phyloP scores from a whole-genome alignment of 2,888 invertebrate genomes.

The Netelia melanura region DNA sequence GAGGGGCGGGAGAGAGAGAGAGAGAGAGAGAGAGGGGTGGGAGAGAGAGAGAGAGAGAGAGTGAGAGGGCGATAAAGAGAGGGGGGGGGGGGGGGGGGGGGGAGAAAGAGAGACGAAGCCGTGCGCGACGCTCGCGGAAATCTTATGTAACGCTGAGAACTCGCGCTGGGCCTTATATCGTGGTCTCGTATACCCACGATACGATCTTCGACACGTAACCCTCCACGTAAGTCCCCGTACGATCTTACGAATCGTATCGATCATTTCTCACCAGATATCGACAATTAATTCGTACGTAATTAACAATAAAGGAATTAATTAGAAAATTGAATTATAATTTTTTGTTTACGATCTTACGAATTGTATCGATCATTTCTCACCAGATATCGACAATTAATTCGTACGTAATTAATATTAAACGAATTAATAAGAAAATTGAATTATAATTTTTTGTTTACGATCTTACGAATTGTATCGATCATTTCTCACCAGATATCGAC shows the following conservation, averaged over 20 bases:
- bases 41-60: too few species aligned
- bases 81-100: neutral
- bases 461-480: slow-evolving; percentile 32
- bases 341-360: slow-evolving; percentile 12
- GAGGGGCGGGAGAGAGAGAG: too few species aligned
- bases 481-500: slow-evolving; percentile 18
- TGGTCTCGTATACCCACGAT: slow-evolving; percentile 54
- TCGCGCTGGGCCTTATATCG: neutral
- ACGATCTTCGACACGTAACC: slow-evolving; percentile 65
- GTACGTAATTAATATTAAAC: neutral
- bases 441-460: neutral
- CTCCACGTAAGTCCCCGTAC: slow-evolving; percentile 36
- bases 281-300: slow-evolving; percentile 29
- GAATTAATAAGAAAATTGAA: too few species aligned
- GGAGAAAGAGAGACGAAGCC: neutral
- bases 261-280: slow-evolving; percentile 5
- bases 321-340: too few species aligned
- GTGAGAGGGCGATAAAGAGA: neutral
- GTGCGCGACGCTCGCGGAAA: slow-evolving; percentile 48
- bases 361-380: slow-evolving; percentile 28
- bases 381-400: slow-evolving; percentile 24
- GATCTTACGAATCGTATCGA: slow-evolving; percentile 36
- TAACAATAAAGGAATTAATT: neutral
- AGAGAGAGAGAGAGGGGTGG: too few species aligned
- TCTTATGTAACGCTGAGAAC: slow-evolving; percentile 53